These are phyloP conservation scores for Troides helena DNA, from an alignment of 2,888 invertebrate genomes.

Conservation along the genomic window DNA sequence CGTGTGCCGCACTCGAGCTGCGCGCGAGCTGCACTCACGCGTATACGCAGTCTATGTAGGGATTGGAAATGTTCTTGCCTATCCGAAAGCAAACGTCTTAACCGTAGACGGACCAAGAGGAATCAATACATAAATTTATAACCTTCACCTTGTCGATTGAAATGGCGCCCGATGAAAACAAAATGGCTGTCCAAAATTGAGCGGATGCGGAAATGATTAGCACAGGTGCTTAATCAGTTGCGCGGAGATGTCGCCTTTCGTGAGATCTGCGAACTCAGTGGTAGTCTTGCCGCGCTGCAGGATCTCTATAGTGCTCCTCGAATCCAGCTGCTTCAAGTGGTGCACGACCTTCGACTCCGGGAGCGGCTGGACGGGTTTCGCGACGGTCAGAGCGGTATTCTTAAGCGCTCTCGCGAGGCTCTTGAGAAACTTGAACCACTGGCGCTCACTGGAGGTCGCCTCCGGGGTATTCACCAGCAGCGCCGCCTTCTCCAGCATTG, in stretches of 20 bases:
- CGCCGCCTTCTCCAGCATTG: slow-evolving; percentile 60
- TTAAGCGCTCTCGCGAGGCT: slow-evolving; percentile 71
- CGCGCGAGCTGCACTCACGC: too few species aligned
- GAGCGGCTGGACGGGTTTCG: slow-evolving; percentile 52
- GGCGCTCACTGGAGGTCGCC: slow-evolving; percentile 66
- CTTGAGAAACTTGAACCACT: slow-evolving; percentile 79
- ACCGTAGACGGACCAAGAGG: too few species aligned
- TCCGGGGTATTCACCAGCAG: slow-evolving; percentile 61
- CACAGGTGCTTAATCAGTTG: slow-evolving; percentile 63
- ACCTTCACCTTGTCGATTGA: slow-evolving; percentile 27
- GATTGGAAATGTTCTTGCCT: too few species aligned
- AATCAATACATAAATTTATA: neutral
- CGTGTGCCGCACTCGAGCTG: too few species aligned
- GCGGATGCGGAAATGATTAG: slow-evolving; percentile 44
- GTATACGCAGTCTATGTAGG: too few species aligned
- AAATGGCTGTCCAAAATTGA: slow-evolving; percentile 24
- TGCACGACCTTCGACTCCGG: slow-evolving; percentile 47
- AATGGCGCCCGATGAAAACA: slow-evolving; percentile 28
- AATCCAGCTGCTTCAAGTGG: slow-evolving; percentile 63
- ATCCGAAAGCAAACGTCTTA: too few species aligned
- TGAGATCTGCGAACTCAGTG: slow-evolving; percentile 62
- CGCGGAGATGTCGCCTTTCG: slow-evolving; percentile 60
- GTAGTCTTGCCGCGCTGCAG: slow-evolving; percentile 61
- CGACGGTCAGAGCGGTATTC: slow-evolving; percentile 53
- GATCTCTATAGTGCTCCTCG: slow-evolving; percentile 66